These are phyloP conservation scores for Eulemur rubriventer DNA, from an alignment of 2,797 vertebrate genomes.

Conservation along the genomic window DNA sequence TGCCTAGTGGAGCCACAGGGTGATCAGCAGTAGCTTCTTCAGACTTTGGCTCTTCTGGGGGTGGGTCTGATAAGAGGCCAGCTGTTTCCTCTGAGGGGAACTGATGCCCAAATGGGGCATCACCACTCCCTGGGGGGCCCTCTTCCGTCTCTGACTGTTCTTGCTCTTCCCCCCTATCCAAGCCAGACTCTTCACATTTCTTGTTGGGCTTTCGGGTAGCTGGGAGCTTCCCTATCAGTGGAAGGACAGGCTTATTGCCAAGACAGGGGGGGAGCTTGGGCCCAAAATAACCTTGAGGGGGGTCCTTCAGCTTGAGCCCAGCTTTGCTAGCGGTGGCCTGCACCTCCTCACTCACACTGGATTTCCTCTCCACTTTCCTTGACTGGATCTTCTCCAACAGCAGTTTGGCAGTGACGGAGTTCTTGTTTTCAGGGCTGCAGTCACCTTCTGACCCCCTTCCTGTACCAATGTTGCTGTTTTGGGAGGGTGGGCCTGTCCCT, in stretches of 20 bases:
- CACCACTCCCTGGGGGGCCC: conserved; percentile 75
- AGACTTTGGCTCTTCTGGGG: conserved; percentile 81
- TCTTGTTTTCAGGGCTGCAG: conserved; percentile 91
- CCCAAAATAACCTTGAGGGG: conserved; percentile 98
- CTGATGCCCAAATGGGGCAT: conserved; percentile 69
- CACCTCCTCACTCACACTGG: conserved; percentile 84
- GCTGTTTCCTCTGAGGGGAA: conserved; percentile 79
- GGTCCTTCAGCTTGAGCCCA: conserved; percentile 96
- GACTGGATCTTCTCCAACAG: conserved; percentile 96
- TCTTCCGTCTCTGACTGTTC: conserved; percentile 85
- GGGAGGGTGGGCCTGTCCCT: conserved; percentile 80
- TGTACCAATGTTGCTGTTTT: conserved; percentile 78
- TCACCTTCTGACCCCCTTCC: conserved; percentile 82
- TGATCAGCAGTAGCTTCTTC: conserved; percentile 81
- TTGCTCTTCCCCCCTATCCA: conserved; percentile 87
- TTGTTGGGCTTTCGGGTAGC: conserved; percentile 91
- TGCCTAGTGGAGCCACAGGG: conserved; percentile 78
- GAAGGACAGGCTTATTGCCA: conserved; percentile 94
- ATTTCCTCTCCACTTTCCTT: conserved; percentile 89
- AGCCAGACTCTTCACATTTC: conserved; percentile 87
- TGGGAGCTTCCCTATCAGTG: conserved; percentile 96
- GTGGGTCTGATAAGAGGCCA: conserved; percentile 79
- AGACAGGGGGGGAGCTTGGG: conserved; percentile 95
- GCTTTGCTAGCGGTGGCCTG: conserved; percentile 87
- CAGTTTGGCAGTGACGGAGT: conserved; percentile 93